Evolutionary conservation across 2,797 vertebrate species (phyloP).

Genomic region (Thripadectes ignobilis): DNA sequence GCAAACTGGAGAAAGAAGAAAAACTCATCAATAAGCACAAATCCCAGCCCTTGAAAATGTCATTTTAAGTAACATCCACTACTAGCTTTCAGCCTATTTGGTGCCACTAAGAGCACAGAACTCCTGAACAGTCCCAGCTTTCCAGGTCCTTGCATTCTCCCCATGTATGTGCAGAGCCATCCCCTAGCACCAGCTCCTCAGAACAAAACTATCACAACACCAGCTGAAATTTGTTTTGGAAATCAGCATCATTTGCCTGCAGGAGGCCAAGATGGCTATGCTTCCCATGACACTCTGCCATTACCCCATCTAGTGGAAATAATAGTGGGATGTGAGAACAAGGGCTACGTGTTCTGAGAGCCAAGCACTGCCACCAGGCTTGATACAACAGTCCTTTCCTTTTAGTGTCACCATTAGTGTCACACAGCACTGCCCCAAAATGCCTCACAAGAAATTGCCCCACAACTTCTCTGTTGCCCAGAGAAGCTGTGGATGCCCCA

Average conservation of each 20-base stretch:
- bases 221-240: neutral
- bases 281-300: neutral
- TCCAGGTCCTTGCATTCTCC: neutral
- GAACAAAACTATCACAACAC: neutral
- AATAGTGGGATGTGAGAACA: neutral
- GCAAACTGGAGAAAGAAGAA: conserved; percentile 86
- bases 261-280: neutral
- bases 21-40: conserved; percentile 2
- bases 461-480: neutral
- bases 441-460: neutral
- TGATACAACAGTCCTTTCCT: neutral
- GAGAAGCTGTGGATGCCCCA: neutral
- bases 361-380: accelerated
- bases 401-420: neutral
- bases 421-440: neutral
- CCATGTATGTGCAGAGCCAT: neutral
- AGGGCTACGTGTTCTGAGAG: accelerated
- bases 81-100: neutral
- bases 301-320: neutral
- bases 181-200: neutral
- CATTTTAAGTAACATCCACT: neutral
- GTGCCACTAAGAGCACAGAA: neutral
- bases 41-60: neutral
- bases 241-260: accelerated
- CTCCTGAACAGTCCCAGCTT: neutral